Evolutionary conservation across 2,797 vertebrate species (phyloP).

Genomic region (Gallinago solitaria): DNA sequence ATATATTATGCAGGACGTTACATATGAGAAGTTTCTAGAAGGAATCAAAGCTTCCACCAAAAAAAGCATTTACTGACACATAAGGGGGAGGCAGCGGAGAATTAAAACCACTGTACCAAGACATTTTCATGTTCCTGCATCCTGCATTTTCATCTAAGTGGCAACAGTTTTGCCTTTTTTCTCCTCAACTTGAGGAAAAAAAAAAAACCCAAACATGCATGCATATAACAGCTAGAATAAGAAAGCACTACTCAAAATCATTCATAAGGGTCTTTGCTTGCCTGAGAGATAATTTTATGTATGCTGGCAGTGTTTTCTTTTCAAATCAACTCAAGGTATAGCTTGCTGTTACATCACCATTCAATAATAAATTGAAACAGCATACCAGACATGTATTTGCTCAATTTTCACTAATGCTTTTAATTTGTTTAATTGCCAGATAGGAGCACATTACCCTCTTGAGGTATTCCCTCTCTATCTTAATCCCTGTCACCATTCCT

Average conservation of each 20-base stretch:
- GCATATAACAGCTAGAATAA: not conserved
- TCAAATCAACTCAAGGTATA: not conserved
- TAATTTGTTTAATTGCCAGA: not conserved
- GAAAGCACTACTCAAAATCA: not conserved
- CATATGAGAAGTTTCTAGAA: not conserved
- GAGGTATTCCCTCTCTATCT: not conserved
- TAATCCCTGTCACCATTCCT: not conserved
- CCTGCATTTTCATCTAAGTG: not conserved
- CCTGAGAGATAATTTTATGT: not conserved
- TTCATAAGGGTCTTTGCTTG: not conserved
- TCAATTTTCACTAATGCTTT: not conserved
- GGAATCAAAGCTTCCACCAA: not conserved
- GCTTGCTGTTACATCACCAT: not conserved
- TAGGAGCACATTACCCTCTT: not conserved
- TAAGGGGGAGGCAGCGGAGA: rapidly evolving
- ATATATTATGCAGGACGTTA: not conserved
- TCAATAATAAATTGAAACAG: not conserved
- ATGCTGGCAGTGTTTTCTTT: not conserved
- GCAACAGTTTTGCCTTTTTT: not conserved
- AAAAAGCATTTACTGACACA: not conserved
- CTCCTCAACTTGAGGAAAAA: not conserved
- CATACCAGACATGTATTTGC: not conserved
- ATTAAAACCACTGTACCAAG: not conserved
- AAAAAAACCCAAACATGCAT: not conserved
- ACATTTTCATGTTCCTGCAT: not conserved